Evolutionary conservation across 2,888 invertebrate genomes (phyloP).

Genomic region (Gryllus longicercus): DNA sequence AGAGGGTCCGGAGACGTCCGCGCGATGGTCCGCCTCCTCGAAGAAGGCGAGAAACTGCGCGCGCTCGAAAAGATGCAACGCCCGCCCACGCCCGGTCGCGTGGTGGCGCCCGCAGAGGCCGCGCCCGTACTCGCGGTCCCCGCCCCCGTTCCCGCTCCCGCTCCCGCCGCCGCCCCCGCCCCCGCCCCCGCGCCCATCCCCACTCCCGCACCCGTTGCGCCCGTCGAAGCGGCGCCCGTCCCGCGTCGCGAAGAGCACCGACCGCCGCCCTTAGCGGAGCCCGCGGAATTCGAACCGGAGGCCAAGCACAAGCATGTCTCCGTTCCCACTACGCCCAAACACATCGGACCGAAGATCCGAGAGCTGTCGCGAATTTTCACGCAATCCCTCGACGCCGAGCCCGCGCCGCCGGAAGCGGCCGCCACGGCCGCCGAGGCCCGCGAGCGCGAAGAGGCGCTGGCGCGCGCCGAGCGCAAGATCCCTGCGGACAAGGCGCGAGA

Average conservation of each 20-base stretch:
- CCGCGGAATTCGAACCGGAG: not conserved
- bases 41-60: conserved; percentile 48
- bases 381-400: conserved; percentile 43
- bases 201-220: not conserved
- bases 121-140: not conserved
- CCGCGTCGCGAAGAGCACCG: too few species aligned
- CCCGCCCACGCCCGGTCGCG: not conserved
- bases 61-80: not conserved
- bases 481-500: not conserved
- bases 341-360: conserved; percentile 51
- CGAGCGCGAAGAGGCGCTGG: conserved; percentile 25
- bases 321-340: conserved; percentile 41
- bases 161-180: not conserved
- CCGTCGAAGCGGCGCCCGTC: not conserved
- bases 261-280: not conserved
- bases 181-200: not conserved
- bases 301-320: conserved; percentile 28
- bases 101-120: not conserved
- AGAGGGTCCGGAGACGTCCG: conserved; percentile 54
- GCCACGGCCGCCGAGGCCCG: conserved; percentile 26
- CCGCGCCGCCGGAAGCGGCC: conserved; percentile 20
- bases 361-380: conserved; percentile 52
- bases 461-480: not conserved
- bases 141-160: not conserved
- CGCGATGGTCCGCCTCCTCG: conserved; percentile 54